These are phyloP conservation scores for Varanus komodoensis DNA, from an alignment of 2,113 vertebrate genomes.

Conservation along the genomic window DNA sequence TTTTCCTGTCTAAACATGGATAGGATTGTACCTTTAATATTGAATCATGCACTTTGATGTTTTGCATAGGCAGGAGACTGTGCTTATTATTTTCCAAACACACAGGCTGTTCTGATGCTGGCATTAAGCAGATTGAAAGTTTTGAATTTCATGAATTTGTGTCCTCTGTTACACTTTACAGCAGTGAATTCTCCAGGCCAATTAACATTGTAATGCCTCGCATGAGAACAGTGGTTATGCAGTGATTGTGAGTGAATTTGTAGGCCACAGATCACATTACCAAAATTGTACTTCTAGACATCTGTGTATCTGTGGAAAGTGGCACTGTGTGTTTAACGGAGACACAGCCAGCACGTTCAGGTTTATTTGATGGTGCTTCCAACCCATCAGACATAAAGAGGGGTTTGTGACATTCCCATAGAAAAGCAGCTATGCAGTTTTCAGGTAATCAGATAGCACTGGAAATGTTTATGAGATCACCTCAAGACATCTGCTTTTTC, in stretches of 20 bases:
- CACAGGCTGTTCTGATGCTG: neutral
- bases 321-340: accelerated
- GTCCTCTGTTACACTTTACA: neutral
- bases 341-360: slow-evolving; percentile 20
- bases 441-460: slow-evolving; percentile 29
- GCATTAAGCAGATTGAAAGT: neutral
- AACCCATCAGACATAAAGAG: neutral
- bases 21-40: neutral
- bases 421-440: slow-evolving; percentile 36
- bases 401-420: slow-evolving; percentile 44
- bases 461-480: slow-evolving; percentile 30
- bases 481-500: slow-evolving; percentile 10
- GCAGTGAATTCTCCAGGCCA: neutral
- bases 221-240: neutral
- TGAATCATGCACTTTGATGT: neutral
- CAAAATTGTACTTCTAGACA: neutral
- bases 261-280: neutral
- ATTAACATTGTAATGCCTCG: neutral
- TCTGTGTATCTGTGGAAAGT: neutral
- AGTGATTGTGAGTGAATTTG: neutral
- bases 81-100: neutral
- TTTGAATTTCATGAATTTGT: neutral
- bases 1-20: too few relatives aligned
- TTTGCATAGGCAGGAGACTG: neutral
- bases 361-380: slow-evolving; percentile 35